A percentile compares a stretch with the other conserved stretches of the same genome.
These are phyloP conservation scores for Capromys pilorides DNA, from an alignment of 2,797 vertebrate genomes.

Conservation along the genomic window DNA sequence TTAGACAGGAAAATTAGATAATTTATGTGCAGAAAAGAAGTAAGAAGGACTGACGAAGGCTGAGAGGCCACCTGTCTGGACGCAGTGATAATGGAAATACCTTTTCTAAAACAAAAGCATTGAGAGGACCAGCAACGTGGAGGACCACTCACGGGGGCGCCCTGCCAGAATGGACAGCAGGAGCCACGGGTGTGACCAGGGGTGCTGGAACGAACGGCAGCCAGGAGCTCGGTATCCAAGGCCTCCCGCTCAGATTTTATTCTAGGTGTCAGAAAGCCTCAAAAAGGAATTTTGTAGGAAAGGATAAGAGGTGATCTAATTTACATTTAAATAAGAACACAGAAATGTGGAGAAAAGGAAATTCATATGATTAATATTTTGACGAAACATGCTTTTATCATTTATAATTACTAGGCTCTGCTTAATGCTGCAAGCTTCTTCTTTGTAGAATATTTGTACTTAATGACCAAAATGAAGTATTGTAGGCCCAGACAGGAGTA, in stretches of 20 bases:
- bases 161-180: neutral
- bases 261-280: neutral
- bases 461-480: neutral
- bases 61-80: neutral
- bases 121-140: neutral
- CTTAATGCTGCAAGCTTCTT: neutral
- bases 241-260: neutral
- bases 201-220: neutral
- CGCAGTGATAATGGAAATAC: accelerated
- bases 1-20: neutral
- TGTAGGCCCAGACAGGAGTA: neutral
- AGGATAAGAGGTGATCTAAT: neutral
- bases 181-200: accelerated
- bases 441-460: neutral
- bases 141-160: neutral
- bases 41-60: neutral
- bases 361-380: conserved; percentile 43
- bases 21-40: neutral
- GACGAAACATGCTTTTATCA: conserved; percentile 42
- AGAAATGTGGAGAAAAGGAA: neutral
- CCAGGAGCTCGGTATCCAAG: neutral
- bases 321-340: conserved; percentile 63
- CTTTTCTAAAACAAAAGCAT: neutral
- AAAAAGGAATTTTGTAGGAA: conserved; percentile 11
- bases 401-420: conserved; percentile 8